These are phyloP conservation scores for Pseudorectes ferrugineus DNA, from an alignment of 2,113 vertebrate species.

Conservation along the genomic window DNA sequence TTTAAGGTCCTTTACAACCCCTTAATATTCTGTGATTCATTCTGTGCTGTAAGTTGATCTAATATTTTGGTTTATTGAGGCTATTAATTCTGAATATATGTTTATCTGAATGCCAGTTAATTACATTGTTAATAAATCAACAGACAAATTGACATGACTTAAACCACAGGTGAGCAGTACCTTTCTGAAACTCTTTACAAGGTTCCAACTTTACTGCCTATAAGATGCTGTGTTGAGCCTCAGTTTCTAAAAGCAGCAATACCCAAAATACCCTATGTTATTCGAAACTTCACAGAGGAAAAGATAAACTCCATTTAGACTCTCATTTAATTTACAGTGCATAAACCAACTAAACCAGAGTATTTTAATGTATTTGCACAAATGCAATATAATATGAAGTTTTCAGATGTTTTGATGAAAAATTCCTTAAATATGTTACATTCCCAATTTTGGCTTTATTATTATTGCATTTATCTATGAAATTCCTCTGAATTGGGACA, in stretches of 20 bases:
- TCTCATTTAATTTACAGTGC: background rate
- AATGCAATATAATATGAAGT: background rate
- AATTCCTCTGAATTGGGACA: background rate
- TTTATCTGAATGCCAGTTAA: background rate
- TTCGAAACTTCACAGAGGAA: background rate
- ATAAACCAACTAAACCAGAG: background rate
- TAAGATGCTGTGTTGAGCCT: background rate
- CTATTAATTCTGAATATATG: background rate
- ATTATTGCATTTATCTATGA: background rate
- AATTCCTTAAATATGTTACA: background rate
- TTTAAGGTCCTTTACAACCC: background rate
- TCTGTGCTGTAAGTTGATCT: background rate
- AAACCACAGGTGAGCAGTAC: background rate
- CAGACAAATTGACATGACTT: background rate
- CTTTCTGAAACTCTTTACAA: background rate
- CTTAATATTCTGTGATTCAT: background rate
- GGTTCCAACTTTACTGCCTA: background rate
- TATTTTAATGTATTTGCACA: background rate
- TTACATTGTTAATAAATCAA: background rate
- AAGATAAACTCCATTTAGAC: background rate
- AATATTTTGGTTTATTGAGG: background rate
- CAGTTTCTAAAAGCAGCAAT: background rate
- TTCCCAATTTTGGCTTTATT: background rate
- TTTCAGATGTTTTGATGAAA: background rate
- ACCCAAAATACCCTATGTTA: background rate